Evolutionary conservation across 2,797 vertebrate genomes (phyloP).

Genomic region (Spinus pinus): DNA sequence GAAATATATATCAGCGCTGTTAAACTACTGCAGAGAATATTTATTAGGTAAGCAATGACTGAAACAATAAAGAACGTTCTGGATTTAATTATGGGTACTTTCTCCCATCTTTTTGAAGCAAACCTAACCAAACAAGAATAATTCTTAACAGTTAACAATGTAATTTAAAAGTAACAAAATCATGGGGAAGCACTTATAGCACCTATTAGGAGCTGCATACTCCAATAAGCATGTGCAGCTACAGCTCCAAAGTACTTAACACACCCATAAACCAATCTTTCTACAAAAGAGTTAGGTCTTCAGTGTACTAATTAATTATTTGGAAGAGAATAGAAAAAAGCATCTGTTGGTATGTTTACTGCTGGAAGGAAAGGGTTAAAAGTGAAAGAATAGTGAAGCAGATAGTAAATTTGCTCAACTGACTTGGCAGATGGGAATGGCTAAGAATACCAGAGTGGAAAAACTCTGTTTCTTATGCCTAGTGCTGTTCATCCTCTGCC

Average conservation of each 20-base stretch:
- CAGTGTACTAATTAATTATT: neutral
- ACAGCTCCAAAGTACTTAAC: neutral
- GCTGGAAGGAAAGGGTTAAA: neutral
- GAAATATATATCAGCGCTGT: neutral
- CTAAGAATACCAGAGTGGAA: neutral
- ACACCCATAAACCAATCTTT: neutral
- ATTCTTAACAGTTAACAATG: neutral
- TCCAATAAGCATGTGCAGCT: neutral
- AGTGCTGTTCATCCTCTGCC: neutral
- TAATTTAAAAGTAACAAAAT: neutral
- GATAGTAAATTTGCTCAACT: neutral
- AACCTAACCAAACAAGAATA: neutral
- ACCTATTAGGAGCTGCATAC: neutral
- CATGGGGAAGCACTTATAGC: neutral
- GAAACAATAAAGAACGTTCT: neutral
- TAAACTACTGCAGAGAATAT: neutral
- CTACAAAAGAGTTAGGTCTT: neutral
- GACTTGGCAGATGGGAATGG: neutral
- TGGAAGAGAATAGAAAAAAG: neutral
- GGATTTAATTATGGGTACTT: neutral
- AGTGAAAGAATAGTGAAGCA: neutral
- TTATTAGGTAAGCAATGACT: neutral
- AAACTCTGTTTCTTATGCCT: neutral
- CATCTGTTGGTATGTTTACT: neutral
- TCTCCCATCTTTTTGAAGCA: neutral